These are phyloP conservation scores for Carlito syrichta DNA, from an alignment of 2,113 vertebrate species.

Conservation along the genomic window DNA sequence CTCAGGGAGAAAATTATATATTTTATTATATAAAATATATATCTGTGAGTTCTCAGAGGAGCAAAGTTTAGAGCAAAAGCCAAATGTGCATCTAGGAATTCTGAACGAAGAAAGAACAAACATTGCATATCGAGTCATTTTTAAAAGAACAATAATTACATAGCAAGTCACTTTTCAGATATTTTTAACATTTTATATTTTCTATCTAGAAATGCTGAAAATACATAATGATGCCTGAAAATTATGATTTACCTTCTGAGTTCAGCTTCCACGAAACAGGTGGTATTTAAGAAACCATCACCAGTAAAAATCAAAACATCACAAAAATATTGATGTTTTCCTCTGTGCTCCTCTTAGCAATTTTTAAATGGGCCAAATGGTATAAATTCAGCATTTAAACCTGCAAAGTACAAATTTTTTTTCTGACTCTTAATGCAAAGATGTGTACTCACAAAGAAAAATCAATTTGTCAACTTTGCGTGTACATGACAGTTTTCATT, in stretches of 20 bases:
- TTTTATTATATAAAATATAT: conserved; percentile 45
- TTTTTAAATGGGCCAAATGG: conserved; percentile 61
- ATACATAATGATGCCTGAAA: conserved; percentile 57
- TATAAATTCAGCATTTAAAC: conserved; percentile 57
- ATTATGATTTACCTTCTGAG: conserved; percentile 56
- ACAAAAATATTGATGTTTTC: conserved; percentile 59
- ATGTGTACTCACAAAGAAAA: conserved; percentile 61
- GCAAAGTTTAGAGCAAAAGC: not conserved
- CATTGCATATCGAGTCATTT: not conserved
- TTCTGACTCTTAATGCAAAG: conserved; percentile 52
- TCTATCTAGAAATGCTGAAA: conserved; percentile 40
- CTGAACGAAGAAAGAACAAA: conserved; percentile 8
- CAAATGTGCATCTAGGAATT: not conserved
- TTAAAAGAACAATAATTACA: not conserved
- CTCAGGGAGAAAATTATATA: not conserved
- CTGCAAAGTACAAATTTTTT: conserved; percentile 41
- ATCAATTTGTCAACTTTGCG: conserved; percentile 58
- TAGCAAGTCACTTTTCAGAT: conserved; percentile 18
- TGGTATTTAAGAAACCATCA: conserved; percentile 54
- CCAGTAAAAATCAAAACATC: conserved; percentile 63
- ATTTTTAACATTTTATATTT: conserved; percentile 48
- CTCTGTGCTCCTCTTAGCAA: conserved; percentile 35
- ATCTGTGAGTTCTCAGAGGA: not conserved
- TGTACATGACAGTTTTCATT: conserved; percentile 63
- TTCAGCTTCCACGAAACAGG: conserved; percentile 42